These are phyloP conservation scores for Corynorhinus townsendii DNA, from an alignment of 2,113 vertebrate species.

Conservation along the genomic window DNA sequence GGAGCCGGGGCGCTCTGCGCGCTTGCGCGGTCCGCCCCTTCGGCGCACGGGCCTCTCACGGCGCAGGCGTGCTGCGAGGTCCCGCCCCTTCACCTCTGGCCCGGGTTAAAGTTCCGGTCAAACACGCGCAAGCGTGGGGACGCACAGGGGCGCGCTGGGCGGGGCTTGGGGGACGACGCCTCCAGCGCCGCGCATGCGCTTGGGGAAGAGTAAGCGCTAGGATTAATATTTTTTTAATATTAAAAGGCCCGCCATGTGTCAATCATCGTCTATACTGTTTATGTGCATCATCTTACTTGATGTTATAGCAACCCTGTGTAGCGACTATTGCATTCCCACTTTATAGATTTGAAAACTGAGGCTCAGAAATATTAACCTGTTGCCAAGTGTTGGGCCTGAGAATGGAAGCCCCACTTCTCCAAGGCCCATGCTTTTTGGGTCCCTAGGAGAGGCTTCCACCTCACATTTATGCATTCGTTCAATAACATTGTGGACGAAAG, in stretches of 20 bases:
- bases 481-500: too few relatives aligned
- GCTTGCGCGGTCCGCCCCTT: constrained; percentile 70
- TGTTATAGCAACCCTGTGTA: background rate
- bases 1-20: constrained; percentile 59
- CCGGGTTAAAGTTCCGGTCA: background rate
- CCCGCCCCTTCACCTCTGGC: constrained; percentile 36
- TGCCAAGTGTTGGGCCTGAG: background rate
- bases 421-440: background rate
- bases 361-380: background rate
- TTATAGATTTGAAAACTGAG: background rate
- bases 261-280: fast-evolving
- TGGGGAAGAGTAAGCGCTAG: fast-evolving
- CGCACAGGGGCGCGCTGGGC: background rate
- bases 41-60: background rate
- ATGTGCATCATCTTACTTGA: background rate
- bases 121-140: background rate
- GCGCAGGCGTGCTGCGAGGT: constrained; percentile 30
- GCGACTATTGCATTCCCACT: background rate
- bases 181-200: background rate
- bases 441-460: background rate
- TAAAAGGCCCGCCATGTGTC: fast-evolving
- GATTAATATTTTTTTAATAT: fast-evolving
- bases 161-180: fast-evolving
- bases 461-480: background rate
- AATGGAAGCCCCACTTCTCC: background rate